Evolutionary conservation across 2,113 vertebrate genomes (phyloP).

Genomic region (Damaliscus lunatus): DNA sequence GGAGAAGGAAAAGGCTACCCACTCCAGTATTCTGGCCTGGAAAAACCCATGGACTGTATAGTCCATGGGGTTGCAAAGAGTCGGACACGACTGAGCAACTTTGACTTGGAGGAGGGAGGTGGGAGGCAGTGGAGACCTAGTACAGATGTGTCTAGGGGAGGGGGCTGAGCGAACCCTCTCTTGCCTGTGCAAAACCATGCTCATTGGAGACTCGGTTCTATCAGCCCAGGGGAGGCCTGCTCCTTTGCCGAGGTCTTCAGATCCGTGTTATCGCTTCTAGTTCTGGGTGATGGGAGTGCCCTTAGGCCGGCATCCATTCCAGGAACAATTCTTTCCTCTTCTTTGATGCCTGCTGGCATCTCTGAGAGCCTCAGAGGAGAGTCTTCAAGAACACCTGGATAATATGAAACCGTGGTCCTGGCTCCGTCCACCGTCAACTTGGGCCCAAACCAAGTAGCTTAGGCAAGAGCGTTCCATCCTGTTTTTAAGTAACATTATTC

Average conservation of each 20-base stretch:
- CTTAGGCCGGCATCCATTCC: constrained; percentile 40
- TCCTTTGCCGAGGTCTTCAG: not conserved
- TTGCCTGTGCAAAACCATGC: not conserved
- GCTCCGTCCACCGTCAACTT: not conserved
- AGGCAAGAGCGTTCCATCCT: not conserved
- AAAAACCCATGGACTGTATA: not conserved
- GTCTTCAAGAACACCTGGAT: constrained; percentile 28
- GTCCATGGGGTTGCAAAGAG: not conserved
- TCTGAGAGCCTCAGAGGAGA: constrained; percentile 26
- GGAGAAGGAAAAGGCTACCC: not conserved
- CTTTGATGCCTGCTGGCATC: constrained; percentile 68
- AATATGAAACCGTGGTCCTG: not conserved
- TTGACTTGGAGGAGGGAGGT: not conserved
- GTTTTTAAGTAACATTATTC: not conserved
- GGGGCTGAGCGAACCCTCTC: not conserved
- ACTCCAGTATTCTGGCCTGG: not conserved
- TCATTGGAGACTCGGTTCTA: not conserved
- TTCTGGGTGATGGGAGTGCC: constrained; percentile 27
- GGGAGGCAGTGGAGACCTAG: not conserved
- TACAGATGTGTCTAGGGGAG: not conserved
- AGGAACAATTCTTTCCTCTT: constrained; percentile 65
- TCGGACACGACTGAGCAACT: not conserved
- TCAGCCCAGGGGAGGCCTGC: not conserved
- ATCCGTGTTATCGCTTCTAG: not conserved
- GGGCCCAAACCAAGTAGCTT: not conserved